Percentiles rank a stretch among this genome's conserved stretches.
These are phyloP conservation scores for Atlantisia rogersi DNA, from an alignment of 2,113 vertebrate genomes.

Conservation along the genomic window DNA sequence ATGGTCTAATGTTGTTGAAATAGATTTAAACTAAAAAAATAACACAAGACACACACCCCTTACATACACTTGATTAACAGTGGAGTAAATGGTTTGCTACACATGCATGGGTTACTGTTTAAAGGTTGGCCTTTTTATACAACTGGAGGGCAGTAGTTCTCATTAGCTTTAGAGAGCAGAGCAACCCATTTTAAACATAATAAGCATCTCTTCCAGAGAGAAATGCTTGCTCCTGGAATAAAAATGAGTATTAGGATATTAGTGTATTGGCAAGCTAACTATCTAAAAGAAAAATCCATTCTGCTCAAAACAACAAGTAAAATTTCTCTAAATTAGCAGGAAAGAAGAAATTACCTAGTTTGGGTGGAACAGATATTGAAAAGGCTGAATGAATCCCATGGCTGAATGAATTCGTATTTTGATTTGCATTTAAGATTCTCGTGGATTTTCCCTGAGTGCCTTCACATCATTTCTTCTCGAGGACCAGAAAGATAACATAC, in stretches of 20 bases:
- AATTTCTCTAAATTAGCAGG: not conserved
- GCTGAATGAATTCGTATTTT: not conserved
- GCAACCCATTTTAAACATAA: not conserved
- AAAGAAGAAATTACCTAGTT: not conserved
- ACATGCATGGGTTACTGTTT: not conserved
- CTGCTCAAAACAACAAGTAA: not conserved
- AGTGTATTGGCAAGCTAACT: not conserved
- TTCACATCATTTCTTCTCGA: not conserved
- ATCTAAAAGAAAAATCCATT: slow-evolving; percentile 1
- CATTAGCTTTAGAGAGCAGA: not conserved
- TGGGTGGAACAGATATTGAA: not conserved
- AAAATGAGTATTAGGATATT: not conserved
- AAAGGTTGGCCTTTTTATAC: not conserved
- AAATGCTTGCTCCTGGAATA: not conserved
- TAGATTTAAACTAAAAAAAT: not conserved
- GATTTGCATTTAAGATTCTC: slow-evolving; percentile 17
- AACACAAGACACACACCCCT: not conserved
- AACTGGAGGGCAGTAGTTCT: slow-evolving; percentile 6
- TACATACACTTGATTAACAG: not conserved
- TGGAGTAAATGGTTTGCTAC: not conserved
- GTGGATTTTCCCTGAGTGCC: not conserved
- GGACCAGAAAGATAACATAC: not conserved
- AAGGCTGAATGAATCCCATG: not conserved
- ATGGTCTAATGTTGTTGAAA: not conserved
- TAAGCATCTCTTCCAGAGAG: not conserved